Conservation (phyloP, 2,113 vertebrate genomes). For the Lasiurus borealis region DNA sequence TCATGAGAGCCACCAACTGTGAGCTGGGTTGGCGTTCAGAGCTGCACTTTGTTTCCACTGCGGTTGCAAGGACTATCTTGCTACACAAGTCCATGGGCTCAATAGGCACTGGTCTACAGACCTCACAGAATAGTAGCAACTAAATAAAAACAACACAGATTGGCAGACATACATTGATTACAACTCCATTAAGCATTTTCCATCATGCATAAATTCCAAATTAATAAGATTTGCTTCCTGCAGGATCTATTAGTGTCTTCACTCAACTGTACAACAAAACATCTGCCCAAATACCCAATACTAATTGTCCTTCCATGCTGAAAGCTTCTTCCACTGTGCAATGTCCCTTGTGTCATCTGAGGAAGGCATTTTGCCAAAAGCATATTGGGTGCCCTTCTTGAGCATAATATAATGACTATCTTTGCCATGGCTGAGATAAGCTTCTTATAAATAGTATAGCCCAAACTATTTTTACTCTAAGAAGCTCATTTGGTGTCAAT, state of each 20-base stretch:
- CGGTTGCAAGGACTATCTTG: neutral
- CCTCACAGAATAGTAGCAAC: neutral
- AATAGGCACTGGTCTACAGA: neutral
- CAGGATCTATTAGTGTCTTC: neutral
- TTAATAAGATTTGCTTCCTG: neutral
- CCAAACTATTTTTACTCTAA: neutral
- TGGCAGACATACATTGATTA: neutral
- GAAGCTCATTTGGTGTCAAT: neutral
- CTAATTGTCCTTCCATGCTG: neutral
- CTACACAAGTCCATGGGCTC: neutral
- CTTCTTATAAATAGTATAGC: neutral
- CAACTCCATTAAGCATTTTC: neutral
- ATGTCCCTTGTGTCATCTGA: neutral
- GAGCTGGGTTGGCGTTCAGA: neutral
- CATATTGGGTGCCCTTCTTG: neutral
- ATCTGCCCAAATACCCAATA: neutral
- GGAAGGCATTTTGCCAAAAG: conserved; percentile 36
- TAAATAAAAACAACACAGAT: neutral
- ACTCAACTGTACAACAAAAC: neutral
- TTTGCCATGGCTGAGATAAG: neutral
- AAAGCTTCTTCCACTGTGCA: neutral
- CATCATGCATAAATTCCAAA: neutral
- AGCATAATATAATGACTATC: neutral
- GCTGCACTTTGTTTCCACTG: neutral
- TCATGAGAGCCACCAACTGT: neutral